These are phyloP conservation scores for Molanna angustata DNA, from an alignment of 2,888 invertebrate genomes.

Conservation along the genomic window DNA sequence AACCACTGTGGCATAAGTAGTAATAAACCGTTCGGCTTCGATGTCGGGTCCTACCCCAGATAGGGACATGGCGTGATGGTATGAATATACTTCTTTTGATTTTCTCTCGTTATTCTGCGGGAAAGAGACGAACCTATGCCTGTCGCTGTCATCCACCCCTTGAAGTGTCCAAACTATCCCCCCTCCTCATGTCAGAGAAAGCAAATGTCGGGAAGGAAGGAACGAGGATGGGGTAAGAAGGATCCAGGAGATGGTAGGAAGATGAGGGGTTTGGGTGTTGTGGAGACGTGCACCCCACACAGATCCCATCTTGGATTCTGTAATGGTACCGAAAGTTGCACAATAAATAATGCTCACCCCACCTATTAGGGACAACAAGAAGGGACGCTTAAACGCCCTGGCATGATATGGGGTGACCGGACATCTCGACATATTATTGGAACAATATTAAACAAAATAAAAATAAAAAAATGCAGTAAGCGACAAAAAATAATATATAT, in stretches of 20 bases:
- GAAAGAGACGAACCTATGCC: slow-evolving; percentile 12
- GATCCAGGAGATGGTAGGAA: not conserved
- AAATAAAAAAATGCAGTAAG: no score
- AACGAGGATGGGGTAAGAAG: not conserved
- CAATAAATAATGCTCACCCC: slow-evolving; percentile 30
- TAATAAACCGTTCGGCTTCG: no score
- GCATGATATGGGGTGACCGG: no score
- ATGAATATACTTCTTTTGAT: no score
- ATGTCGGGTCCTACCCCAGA: no score
- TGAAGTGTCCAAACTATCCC: slow-evolving; percentile 13
- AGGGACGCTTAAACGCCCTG: no score
- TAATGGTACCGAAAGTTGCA: slow-evolving; percentile 26
- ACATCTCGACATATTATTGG: no score
- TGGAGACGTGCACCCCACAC: not conserved
- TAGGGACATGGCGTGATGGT: no score
- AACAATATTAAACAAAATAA: no score
- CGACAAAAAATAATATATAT: no score
- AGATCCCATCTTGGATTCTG: slow-evolving; percentile 22
- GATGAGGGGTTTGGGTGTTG: not conserved
- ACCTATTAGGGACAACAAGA: slow-evolving; percentile 2
- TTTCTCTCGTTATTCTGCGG: not conserved
- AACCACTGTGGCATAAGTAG: no score
- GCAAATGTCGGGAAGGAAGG: not conserved
- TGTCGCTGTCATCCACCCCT: not conserved
- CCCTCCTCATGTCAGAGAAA: no score